phyloP scores from a whole-genome alignment of 2,888 invertebrate genomes.

The Drosophila borealis region DNA sequence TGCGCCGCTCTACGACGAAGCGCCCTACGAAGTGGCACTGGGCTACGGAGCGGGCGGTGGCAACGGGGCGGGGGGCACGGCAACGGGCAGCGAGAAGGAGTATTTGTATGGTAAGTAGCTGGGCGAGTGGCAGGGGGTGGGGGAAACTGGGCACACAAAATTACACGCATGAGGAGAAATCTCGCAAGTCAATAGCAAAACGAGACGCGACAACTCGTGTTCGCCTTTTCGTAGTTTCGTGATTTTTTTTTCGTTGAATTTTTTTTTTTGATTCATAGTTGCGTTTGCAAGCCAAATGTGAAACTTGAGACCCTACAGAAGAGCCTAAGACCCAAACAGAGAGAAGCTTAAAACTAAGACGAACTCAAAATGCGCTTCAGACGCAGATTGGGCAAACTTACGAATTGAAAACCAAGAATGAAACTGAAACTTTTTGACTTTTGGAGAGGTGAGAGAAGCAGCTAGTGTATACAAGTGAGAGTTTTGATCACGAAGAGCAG shows the following conservation, averaged over 20 bases:
- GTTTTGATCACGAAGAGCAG: background rate
- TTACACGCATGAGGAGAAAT: conserved; percentile 75
- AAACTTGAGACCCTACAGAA: conserved; percentile 67
- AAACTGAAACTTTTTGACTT: no score
- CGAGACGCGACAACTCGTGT: conserved; percentile 28
- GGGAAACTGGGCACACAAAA: conserved; percentile 53
- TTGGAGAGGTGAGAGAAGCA: no score
- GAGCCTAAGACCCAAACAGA: conserved; percentile 16
- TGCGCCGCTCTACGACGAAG: conserved; percentile 74
- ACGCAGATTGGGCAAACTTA: no score
- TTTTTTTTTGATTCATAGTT: conserved; percentile 40
- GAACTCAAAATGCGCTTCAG: conserved; percentile 9
- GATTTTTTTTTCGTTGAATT: conserved; percentile 10
- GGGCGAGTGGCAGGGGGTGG: background rate
- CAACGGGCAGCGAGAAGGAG: conserved; percentile 81
- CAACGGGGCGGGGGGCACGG: conserved; percentile 64
- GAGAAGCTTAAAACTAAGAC: background rate
- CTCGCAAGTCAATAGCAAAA: conserved; percentile 79
- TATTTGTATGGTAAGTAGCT: conserved; percentile 84
- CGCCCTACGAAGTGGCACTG: conserved; percentile 79
- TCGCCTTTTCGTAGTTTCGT: conserved; percentile 7
- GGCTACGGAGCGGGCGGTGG: conserved; percentile 71
- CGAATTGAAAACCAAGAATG: no score
- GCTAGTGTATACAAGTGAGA: conserved; percentile 12
- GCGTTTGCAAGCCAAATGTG: conserved; percentile 67